Evolutionary conservation across 2,113 vertebrate genomes (phyloP).

Genomic region (Dipodomys ordii): DNA sequence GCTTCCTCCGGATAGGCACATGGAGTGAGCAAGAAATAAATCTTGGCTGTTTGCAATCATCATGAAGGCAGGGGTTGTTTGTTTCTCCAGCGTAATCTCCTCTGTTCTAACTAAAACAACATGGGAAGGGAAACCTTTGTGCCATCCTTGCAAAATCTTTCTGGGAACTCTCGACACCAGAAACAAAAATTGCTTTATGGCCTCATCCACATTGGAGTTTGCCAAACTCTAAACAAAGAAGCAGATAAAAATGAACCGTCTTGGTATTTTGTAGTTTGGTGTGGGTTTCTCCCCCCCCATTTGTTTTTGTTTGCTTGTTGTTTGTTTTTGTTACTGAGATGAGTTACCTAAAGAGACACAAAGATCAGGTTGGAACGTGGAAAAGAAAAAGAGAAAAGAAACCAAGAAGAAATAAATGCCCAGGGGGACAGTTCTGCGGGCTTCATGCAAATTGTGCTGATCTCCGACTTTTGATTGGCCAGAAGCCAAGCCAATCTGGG

Average conservation of each 20-base stretch:
- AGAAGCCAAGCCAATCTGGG: not conserved
- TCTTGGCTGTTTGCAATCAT: not conserved
- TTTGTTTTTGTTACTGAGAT: not conserved
- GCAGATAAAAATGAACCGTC: slow-evolving; percentile 51
- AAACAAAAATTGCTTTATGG: not conserved
- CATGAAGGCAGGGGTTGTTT: not conserved
- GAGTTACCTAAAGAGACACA: not conserved
- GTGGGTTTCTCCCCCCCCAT: no score
- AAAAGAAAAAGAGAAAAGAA: not conserved
- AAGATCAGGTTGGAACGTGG: not conserved
- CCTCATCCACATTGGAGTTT: not conserved
- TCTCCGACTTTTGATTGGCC: not conserved
- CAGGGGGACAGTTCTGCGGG: not conserved
- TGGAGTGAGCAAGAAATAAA: not conserved
- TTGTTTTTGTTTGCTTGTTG: no score
- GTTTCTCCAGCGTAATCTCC: not conserved
- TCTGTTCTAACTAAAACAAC: not conserved
- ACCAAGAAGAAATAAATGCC: not conserved
- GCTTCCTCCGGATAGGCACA: not conserved
- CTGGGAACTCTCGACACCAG: not conserved
- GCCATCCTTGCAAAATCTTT: slow-evolving; percentile 26
- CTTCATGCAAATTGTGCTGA: slow-evolving; percentile 1
- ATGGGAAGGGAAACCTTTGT: not conserved
- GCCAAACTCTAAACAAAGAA: slow-evolving; percentile 15
- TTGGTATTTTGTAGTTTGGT: not conserved